Evolutionary conservation across 2,113 vertebrate genomes (phyloP), one percentile per base, ranked within the genome.

Genomic region (Mastomys coucha): DNA sequence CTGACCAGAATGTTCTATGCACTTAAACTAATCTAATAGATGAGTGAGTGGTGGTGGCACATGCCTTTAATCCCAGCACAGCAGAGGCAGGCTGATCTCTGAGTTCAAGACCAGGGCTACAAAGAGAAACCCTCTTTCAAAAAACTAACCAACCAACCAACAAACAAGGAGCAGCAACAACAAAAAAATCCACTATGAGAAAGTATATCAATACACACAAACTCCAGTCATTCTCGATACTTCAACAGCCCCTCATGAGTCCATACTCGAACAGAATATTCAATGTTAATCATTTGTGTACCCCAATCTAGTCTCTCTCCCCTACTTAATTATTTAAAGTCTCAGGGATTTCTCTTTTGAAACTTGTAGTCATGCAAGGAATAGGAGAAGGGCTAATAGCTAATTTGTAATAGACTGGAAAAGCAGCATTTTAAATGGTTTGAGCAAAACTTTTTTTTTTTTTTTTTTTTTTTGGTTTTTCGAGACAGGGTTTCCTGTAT

Each of bases 271-370:
- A 93, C 33, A 28, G 16, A 91, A 49, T 78, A 88, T 20, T 91
- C 45, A 89, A 1, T 73, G 87, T 75, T 67, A 89, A 90, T 13
- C 81, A 70, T 88, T 77, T 92, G 82, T 87, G 49, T 26, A 63
- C 19, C 16, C 7, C 93, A 93, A 36, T 75, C 78, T 31, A 75
- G 36, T 84, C 42, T 51, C 65, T 81, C 82, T 45, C 65, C 76
- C 87, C 81, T 95, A 33, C 73, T 91, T 97, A 73, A 78, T 92
- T 76, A 95, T 70, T 36, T 91, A 28, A 95, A 85, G 31, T 84
- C 22, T 88, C 39, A 63, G 51, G 36, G 11, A 70, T 65, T 95
- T 70, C 20, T 80, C 28, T 87, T 90, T 96, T 94, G 77, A 89
- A 93, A 89, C 89, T 65, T 93, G 33, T 81, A 45, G 51, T 67